Base-by-base conservation (phyloP, 2,797 vertebrate species). In the Tragopan temminckii region DNA sequence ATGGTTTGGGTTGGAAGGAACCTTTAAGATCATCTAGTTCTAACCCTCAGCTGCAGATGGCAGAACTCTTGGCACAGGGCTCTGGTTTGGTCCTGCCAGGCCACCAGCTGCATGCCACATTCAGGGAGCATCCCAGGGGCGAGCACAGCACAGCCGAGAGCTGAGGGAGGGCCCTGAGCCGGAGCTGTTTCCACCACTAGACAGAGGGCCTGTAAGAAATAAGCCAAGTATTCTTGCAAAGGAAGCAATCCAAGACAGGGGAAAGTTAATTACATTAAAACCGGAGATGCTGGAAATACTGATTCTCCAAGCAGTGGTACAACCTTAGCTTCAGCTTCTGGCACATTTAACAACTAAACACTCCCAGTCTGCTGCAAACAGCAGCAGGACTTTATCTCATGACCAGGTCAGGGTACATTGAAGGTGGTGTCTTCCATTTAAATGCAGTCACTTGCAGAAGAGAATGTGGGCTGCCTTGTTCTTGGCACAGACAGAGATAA, bases 1-100 rank as follows among this genome's bases (percentile, higher is more conserved):
- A 31, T 17, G 27, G 27, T 52, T 52, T 29, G 50, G 27, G 27
- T 29, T 52, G 50, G 27, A 31, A 31, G 50, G 50, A 29, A 31
- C 50, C 50, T 31, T 29, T 52, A 17, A 52, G 27, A 52, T 52
- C 27, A 29, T 52, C 48, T 17, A 17, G 27, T 29, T 52, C 50
- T 52, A 52, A 52, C 50, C 27, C 15, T 15, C 50, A 29, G 88
- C 80, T 69, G 67, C 53, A 58, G 74, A 75, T 17, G 35, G 61
- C 61, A 33, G 15, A 3, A 81, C 64, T 48, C 40, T 16, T 80
- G 77, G 88, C 46, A 2, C 59, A 24, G 35, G 3, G 7, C 63
- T 94, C 67, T 58, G 59, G 11, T 88, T 88, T 62, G 80, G 85
- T 79, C 66, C 76, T 93, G 88, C 80, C 85, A 80, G 82, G 64